These are phyloP conservation scores for Malacoraja senta DNA, from an alignment of 2,797 vertebrate species.

Conservation along the genomic window DNA sequence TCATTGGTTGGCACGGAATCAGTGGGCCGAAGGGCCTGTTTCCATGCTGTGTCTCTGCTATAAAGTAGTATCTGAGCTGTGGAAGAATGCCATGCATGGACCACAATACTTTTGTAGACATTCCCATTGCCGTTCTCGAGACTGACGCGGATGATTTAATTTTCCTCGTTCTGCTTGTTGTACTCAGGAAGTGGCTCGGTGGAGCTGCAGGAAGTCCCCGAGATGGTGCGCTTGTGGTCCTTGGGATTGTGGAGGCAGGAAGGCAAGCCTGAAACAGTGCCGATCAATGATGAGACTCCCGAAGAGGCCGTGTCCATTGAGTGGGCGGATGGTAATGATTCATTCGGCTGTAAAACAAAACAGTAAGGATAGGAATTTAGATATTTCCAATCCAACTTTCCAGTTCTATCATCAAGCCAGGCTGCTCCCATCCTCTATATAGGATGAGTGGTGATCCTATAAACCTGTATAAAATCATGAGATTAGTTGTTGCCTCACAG, in stretches of 20 bases:
- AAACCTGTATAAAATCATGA: too few species aligned
- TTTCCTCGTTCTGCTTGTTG: slow-evolving; percentile 78
- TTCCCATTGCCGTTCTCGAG: slow-evolving; percentile 75
- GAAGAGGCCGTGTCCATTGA: slow-evolving; percentile 74
- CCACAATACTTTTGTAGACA: slow-evolving; percentile 92
- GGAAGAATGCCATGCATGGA: slow-evolving; percentile 47
- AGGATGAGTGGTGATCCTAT: too few species aligned
- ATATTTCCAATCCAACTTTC: too few species aligned
- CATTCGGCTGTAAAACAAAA: slow-evolving; percentile 59
- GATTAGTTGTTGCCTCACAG: too few species aligned
- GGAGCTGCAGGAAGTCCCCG: slow-evolving; percentile 58
- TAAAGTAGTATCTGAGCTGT: background rate
- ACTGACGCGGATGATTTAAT: slow-evolving; percentile 80
- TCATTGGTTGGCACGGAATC: too few species aligned
- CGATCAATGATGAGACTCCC: slow-evolving; percentile 47
- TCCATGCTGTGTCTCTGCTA: too few species aligned
- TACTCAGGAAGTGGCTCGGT: slow-evolving; percentile 60
- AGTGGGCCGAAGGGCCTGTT: too few species aligned
- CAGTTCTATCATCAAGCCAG: too few species aligned
- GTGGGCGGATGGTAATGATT: slow-evolving; percentile 72
- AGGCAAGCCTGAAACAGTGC: slow-evolving; percentile 49
- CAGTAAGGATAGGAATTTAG: background rate
- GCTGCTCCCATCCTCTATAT: too few species aligned
- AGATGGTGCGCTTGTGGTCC: slow-evolving; percentile 62
- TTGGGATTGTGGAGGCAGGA: slow-evolving; percentile 51